These are phyloP conservation scores for Scaptomyza parva DNA, from an alignment of 2,888 invertebrate genomes.

Conservation along the genomic window DNA sequence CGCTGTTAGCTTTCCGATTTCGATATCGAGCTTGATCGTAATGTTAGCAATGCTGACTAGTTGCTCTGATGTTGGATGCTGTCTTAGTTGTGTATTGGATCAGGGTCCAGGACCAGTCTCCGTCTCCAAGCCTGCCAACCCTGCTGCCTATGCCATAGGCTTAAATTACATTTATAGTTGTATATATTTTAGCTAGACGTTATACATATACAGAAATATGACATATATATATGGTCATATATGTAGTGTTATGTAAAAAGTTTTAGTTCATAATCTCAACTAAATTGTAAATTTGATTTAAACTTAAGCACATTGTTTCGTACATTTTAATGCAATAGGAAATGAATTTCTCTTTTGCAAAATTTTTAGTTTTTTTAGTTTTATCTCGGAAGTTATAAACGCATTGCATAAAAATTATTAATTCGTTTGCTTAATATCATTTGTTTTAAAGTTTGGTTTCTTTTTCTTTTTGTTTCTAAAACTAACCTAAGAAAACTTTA, in stretches of 20 bases:
- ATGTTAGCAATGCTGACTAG: constrained; percentile 34
- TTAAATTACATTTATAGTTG: constrained; percentile 55
- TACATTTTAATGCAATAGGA: constrained; percentile 76
- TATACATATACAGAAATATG: constrained; percentile 37
- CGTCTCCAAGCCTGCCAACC: constrained; percentile 33
- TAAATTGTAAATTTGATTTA: constrained; percentile 79
- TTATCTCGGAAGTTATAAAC: constrained; percentile 43
- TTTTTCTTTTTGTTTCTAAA: constrained; percentile 26
- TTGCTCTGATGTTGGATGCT: constrained; percentile 34
- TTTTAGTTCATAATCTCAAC: constrained; percentile 74
- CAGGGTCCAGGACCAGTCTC: too few relatives aligned
- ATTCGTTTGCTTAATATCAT: constrained; percentile 62
- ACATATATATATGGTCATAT: constrained; percentile 34
- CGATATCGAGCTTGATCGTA: background rate
- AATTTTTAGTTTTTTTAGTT: background rate
- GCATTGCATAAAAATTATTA: constrained; percentile 49
- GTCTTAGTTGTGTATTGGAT: background rate
- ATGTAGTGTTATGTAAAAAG: constrained; percentile 53
- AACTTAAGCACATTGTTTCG: constrained; percentile 77
- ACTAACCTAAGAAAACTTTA: constrained; percentile 42
- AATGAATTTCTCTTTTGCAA: constrained; percentile 48
- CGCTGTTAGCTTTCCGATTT: background rate
- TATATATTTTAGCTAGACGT: constrained; percentile 52
- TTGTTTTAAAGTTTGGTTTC: constrained; percentile 32
- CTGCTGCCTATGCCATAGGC: constrained; percentile 50